Base-by-base conservation (phyloP, 2,888 invertebrate genomes). In the Melinaea menophilus region DNA sequence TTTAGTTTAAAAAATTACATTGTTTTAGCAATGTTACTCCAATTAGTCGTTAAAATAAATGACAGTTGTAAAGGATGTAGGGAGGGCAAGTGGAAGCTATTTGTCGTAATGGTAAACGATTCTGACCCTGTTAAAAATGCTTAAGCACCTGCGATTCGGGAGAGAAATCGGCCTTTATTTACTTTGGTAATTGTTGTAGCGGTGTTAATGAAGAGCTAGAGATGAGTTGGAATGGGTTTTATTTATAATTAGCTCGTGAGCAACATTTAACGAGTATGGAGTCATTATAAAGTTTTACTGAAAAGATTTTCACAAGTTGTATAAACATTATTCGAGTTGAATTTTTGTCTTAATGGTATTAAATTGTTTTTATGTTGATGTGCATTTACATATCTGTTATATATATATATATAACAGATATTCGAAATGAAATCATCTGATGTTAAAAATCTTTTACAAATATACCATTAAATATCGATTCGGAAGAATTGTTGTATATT, bases 91-190 rank as follows among this genome's bases (percentile, higher is more conserved):
- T 51, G n/a, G 31, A 31, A 51, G 51, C 51, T 11, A 51, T 51
- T 11, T 51, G 51, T 51, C 31, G 9, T 51, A 31, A 51, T 51
- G 51, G 31, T 22, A 41, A 31, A 31, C 51, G 31, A 51, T 51
- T 22, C 31, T 51, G 31, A 51, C 51, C 51, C 51, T 31, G 51
- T 51, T 51, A 51, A 51, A 51, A 51, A 51, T 51, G 31, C 51
- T 51, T 51, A 51, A 51, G 51, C 51, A 51, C 51, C 51, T 31
- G 57, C 45, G 31, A 57, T 57, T 57, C 13, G 12, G 57, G 11
- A 46, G 57, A 57, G 57, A 22, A 46, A 57, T 57, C n/a, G 57
- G 22, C 58, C 45, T 47, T 59, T 48, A 35, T 48, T 34, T 59
- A 59, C 45, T 34, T 47, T 11, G 3, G 48, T 35, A n/a, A 22